Base-by-base conservation (phyloP, 2,888 invertebrate species). In the Ceriagrion tenellum region DNA sequence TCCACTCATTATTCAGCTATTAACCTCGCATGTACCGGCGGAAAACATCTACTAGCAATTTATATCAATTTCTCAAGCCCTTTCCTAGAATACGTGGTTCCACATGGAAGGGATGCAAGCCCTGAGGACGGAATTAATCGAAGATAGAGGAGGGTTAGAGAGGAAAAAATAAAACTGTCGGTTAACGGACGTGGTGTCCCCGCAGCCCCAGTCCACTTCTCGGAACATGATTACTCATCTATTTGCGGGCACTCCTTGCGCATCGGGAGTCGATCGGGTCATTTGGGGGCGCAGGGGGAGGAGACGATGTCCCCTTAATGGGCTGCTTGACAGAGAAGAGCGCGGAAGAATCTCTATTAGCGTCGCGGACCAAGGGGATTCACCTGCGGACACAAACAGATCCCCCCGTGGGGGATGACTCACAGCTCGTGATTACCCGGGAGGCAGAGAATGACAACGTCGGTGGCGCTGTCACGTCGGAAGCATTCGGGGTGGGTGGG, bases 201-300 rank as follows among this genome's bases (percentile, higher is more conserved):
- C 69, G 59, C 59, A 20, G 20, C 59, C 59, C 69, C 13, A 3
- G 81, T 30, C 81, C 81, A 81, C 81, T 81, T 81, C 81, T 35
- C 35, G 81, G 81, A 81, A 81, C 26, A 35, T 35, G 81, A 81
- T 81, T 81, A 81, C 81, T 81, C 81, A 81, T 81, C 81, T 81
- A 81, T 81, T 81, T 81, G 35, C 35, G 35, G 81, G 26, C 35
- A 47, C 47, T 8, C 47, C 47, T 47, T 47, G 8, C 47, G 30
- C 35, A 35, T 81, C 81, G 74, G 13, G 18, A 18, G 74, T 6
- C 10, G 74, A 81, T 81, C 4, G 81, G n/a, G 69, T 69, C 69
- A 12, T n/a, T 69, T 69, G n/a, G 69, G 35, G 81, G 81, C n/a
- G 4, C 81, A 23, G 81, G 81, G 74, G 81, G 8, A 35, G 30